Evolutionary conservation across 2,797 vertebrate species (phyloP).

Genomic region (Anguilla anguilla): DNA sequence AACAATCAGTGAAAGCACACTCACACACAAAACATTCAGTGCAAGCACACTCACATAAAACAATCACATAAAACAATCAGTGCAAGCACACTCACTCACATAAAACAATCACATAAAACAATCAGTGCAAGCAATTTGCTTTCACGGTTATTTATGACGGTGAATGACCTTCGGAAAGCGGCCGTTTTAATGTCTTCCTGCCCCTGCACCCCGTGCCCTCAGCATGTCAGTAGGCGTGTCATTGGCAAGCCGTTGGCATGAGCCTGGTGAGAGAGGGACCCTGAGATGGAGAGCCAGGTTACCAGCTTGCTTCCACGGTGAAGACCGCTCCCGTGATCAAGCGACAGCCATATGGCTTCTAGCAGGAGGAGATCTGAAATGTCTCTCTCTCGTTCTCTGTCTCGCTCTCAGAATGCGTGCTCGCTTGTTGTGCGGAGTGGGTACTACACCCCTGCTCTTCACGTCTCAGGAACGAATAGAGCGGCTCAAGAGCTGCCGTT

Average conservation of each 20-base stretch:
- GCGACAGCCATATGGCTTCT: constrained; percentile 32
- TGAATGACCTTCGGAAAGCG: background rate
- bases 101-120: background rate
- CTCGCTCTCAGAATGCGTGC: constrained; percentile 8
- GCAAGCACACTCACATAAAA: too few relatives aligned
- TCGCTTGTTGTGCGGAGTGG: constrained; percentile 27
- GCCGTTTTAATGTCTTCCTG: background rate
- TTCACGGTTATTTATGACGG: background rate
- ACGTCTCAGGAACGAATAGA: constrained; percentile 37
- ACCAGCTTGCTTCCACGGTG: constrained; percentile 15
- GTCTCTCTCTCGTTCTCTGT: constrained; percentile 22
- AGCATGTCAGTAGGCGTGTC: background rate
- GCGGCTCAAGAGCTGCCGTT: constrained; percentile 36
- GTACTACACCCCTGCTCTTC: constrained; percentile 30
- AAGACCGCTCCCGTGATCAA: constrained; percentile 32
- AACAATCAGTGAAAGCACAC: too few relatives aligned
- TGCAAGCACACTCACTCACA: too few relatives aligned
- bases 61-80: too few relatives aligned
- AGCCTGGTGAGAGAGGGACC: background rate
- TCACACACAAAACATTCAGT: too few relatives aligned
- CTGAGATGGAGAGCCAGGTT: background rate
- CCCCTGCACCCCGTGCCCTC: background rate
- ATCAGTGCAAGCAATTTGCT: background rate
- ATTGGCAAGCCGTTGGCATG: background rate
- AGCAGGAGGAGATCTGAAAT: constrained; percentile 36